Evolutionary conservation across 2,888 invertebrate species (phyloP).

Genomic region (Thereva unica): DNA sequence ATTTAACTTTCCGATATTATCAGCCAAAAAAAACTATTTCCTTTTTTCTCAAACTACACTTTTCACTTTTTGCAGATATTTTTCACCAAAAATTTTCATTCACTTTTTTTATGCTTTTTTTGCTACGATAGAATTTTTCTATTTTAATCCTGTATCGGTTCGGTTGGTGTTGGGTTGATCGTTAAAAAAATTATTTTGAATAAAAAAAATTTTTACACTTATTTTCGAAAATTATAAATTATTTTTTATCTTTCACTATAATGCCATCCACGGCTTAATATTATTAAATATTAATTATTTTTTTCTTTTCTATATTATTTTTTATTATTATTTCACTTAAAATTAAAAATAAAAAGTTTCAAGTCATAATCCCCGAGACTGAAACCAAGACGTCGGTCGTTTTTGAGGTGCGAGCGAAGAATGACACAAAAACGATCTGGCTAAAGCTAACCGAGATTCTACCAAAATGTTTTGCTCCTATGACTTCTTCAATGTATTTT

Average conservation of each 20-base stretch:
- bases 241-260: slow-evolving; percentile 21
- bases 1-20: too few relatives aligned
- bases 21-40: slow-evolving; percentile 46
- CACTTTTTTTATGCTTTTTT: too few relatives aligned
- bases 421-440: slow-evolving; percentile 62
- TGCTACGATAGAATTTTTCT: too few relatives aligned
- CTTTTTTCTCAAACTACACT: background rate
- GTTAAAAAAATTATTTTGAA: slow-evolving; percentile 11
- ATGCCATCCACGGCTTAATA: slow-evolving; percentile 59
- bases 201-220: slow-evolving; percentile 25
- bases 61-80: slow-evolving; percentile 20
- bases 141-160: slow-evolving; percentile 26
- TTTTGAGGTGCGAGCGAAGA: slow-evolving; percentile 89
- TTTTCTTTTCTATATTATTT: slow-evolving; percentile 42
- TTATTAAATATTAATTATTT: slow-evolving; percentile 44
- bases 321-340: slow-evolving; percentile 50
- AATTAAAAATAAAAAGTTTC: slow-evolving; percentile 49
- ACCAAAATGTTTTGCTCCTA: slow-evolving; percentile 39
- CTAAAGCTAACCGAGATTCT: slow-evolving; percentile 45
- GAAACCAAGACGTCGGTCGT: slow-evolving; percentile 88
- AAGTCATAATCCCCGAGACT: slow-evolving; percentile 61
- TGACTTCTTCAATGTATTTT: background rate
- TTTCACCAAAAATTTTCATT: too few relatives aligned
- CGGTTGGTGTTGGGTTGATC: slow-evolving; percentile 25
- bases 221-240: background rate